Percentiles rank a stretch among this genome's conserved stretches.
Conservation (phyloP, 2,113 vertebrate species). For the Periophthalmodon schlosseri region DNA sequence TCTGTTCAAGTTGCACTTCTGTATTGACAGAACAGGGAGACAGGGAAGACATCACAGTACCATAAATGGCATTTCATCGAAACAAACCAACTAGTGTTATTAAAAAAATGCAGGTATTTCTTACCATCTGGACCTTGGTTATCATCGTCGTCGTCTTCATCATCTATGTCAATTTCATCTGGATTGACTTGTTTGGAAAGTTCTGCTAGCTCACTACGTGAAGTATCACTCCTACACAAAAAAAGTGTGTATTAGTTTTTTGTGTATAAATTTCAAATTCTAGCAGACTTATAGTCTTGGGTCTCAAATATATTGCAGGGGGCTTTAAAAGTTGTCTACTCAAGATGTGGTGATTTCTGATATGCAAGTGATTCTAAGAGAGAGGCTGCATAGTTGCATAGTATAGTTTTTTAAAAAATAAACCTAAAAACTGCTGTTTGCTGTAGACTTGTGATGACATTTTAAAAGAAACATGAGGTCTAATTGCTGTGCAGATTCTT, state of each 20-base stretch:
- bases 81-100: background rate
- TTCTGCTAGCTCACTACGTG: slow-evolving; percentile 86
- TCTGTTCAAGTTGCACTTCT: slow-evolving; percentile 92
- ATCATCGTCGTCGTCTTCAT: slow-evolving; percentile 81
- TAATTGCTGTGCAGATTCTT: background rate
- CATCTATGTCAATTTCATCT: slow-evolving; percentile 90
- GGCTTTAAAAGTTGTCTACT: too few species aligned
- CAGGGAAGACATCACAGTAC: background rate
- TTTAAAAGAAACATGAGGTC: too few species aligned
- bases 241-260: background rate
- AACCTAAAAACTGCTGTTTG: too few species aligned
- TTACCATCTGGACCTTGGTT: slow-evolving; percentile 86
- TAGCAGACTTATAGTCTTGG: too few species aligned
- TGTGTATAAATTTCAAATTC: too few species aligned
- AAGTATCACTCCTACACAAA: slow-evolving; percentile 83
- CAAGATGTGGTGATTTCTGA: too few species aligned
- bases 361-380: too few species aligned
- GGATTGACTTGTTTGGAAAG: slow-evolving; percentile 89
- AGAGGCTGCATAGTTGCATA: too few species aligned
- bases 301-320: too few species aligned
- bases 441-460: too few species aligned
- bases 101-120: background rate
- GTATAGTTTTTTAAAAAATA: too few species aligned
- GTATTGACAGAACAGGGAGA: slow-evolving; percentile 22
- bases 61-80: background rate